A percentile compares a stretch with the other conserved stretches of the same genome.
These are phyloP conservation scores for Entomyzon cyanotis DNA, from an alignment of 2,113 vertebrate genomes.

Conservation along the genomic window DNA sequence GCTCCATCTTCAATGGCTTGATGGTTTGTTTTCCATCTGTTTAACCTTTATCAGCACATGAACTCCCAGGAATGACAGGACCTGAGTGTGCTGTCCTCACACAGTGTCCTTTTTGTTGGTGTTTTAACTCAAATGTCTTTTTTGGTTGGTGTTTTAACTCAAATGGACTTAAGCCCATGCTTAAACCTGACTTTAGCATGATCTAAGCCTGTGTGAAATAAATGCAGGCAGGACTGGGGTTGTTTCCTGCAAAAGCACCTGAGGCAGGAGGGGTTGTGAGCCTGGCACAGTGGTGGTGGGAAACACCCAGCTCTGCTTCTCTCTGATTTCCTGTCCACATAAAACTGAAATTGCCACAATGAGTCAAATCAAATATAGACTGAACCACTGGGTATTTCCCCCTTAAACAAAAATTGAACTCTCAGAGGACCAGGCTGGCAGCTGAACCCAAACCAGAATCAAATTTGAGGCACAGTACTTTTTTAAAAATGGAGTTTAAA, in stretches of 20 bases:
- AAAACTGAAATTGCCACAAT: not conserved
- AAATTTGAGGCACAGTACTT: not conserved
- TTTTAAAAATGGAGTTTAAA: not conserved
- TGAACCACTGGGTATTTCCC: not conserved
- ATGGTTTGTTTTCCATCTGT: not conserved
- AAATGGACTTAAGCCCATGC: fast-evolving
- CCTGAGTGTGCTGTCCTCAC: not conserved
- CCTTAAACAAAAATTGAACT: not conserved
- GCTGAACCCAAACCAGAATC: not conserved
- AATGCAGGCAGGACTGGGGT: not conserved
- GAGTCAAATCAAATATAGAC: not conserved
- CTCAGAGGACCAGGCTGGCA: not conserved
- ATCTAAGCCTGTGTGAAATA: not conserved
- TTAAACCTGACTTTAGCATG: not conserved
- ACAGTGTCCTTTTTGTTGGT: not conserved
- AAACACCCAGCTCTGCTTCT: not conserved
- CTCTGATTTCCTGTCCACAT: not conserved
- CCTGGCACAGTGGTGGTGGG: fast-evolving
- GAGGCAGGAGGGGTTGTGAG: not conserved
- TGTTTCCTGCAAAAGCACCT: not conserved
- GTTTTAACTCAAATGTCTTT: not conserved
- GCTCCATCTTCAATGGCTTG: not conserved
- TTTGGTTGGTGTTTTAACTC: not conserved
- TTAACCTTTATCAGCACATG: not conserved
- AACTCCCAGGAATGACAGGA: not conserved